A percentile compares a stretch with the other conserved stretches of the same genome.
Conservation (phyloP, 2,113 vertebrate species). For the Serranochromis macrocephalus region DNA sequence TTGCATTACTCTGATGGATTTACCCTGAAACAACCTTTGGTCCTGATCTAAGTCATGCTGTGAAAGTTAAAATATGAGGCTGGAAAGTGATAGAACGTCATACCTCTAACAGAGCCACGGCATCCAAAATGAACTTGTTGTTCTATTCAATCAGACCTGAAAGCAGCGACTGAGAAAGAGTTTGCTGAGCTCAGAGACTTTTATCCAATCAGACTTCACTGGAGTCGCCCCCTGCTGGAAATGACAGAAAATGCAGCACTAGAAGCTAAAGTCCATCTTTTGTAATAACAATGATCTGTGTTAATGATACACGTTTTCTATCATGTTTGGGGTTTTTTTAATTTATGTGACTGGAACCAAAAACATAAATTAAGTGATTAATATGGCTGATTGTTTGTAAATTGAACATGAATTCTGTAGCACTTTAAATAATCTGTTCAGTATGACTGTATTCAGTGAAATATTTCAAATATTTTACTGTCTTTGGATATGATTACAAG, state of each 20-base stretch:
- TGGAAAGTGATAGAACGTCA: neutral
- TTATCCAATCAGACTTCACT: neutral
- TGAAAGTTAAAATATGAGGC: neutral
- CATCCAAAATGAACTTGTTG: neutral
- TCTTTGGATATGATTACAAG: neutral
- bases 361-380: neutral
- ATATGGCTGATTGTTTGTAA: neutral
- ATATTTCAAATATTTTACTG: neutral
- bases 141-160: neutral
- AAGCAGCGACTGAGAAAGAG: neutral
- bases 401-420: neutral
- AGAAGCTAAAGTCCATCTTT: neutral
- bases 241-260: neutral
- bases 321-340: rapidly evolving
- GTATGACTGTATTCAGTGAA: neutral
- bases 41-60: neutral
- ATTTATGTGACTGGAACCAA: neutral
- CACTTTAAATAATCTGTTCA: neutral
- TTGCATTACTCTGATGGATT: neutral
- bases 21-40: neutral
- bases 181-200: neutral
- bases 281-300: neutral
- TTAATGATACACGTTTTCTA: neutral
- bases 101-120: neutral
- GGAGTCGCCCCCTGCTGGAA: neutral